Base-by-base conservation (phyloP, 2,797 vertebrate genomes). In the Sebastes alutus region DNA sequence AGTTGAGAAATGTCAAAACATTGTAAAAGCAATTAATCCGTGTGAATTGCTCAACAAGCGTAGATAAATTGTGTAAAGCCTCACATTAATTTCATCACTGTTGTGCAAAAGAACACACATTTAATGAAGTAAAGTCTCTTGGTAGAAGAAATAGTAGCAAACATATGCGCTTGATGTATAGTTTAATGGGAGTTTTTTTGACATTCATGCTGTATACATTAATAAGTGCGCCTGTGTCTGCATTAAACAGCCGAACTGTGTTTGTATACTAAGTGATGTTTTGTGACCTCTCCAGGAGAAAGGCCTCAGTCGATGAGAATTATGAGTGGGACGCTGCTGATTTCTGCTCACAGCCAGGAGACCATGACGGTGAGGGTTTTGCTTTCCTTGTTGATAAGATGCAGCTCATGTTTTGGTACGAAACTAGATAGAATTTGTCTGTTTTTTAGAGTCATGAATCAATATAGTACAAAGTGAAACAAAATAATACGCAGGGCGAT, bases 301-400 rank as follows among this genome's bases (percentile, higher is more conserved):
- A 97, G 89, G 96, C 94, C 0, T 99, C 97, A 0, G 97, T 98
- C 75, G 97, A 98, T 46, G 97, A 98, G 91, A 98, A 96, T 87
- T 99, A 99, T 5, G 98, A 99, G 87, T 99, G 98, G 98, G 98
- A 99, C 35, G 93, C 96, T n/a, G 86, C 76, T 20, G 97, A 98
- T 29, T 92, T 96, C 16, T 90, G 94, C 20, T 92, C 96, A 64
- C 96, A 96, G 72, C 87, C 96, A 1, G 95, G 94, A 78, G 88
- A 97, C 54, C 83, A 81, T 0, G 91, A 96, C 38, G 95, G 93
- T 95, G 89, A 97, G 96, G 14, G 7, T 22, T 75, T 62, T 49
- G 55, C 1, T 77, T 63, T 23, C 60, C 32, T 42, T 55, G 3
- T 49, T 33, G 27, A 27, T 75, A 35, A 75, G 13, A 55, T 67